A percentile compares a stretch with the other conserved stretches of the same genome.
phyloP scores from a whole-genome alignment of 1,140 invertebrate species.

The Neodiprion pinetum region DNA sequence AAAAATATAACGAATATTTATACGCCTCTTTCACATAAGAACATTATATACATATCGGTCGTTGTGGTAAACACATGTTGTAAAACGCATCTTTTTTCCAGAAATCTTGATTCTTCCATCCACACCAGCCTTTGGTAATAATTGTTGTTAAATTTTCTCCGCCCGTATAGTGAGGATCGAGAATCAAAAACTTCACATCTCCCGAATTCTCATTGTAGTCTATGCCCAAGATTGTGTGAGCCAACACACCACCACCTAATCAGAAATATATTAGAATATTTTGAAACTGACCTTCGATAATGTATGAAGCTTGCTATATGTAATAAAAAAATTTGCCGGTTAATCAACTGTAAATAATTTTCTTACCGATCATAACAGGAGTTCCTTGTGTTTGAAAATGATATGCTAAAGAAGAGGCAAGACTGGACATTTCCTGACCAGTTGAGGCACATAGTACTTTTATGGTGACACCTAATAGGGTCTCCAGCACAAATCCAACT shows the following conservation, averaged over 20 bases:
- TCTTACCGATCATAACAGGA: slow-evolving; percentile 96
- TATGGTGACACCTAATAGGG: slow-evolving; percentile 78
- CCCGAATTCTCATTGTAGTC: slow-evolving; percentile 81
- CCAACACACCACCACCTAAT: slow-evolving; percentile 93
- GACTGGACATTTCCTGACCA: slow-evolving; percentile 83
- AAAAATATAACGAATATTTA: neutral
- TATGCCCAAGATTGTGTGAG: slow-evolving; percentile 97
- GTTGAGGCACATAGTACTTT: slow-evolving; percentile 85
- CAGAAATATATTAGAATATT: slow-evolving; percentile 36
- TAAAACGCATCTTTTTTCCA: slow-evolving; percentile 94
- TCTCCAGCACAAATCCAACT: slow-evolving; percentile 91
- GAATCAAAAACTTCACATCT: slow-evolving; percentile 87
- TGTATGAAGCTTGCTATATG: neutral
- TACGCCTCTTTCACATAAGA: neutral
- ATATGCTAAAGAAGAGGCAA: slow-evolving; percentile 80
- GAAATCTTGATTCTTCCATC: slow-evolving; percentile 90
- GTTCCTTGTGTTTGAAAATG: slow-evolving; percentile 95
- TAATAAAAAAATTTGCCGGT: neutral
- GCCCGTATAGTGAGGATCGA: slow-evolving; percentile 98
- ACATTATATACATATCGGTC: slow-evolving; percentile 63
- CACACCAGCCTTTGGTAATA: slow-evolving; percentile 88
- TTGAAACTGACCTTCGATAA: neutral
- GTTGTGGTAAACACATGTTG: slow-evolving; percentile 92
- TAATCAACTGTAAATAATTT: slow-evolving; percentile 6
- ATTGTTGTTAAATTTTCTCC: slow-evolving; percentile 75